Percentiles rank a stretch among this genome's conserved stretches.
Conservation (phyloP, 2,113 vertebrate genomes). For the Macaca mulatta region DNA sequence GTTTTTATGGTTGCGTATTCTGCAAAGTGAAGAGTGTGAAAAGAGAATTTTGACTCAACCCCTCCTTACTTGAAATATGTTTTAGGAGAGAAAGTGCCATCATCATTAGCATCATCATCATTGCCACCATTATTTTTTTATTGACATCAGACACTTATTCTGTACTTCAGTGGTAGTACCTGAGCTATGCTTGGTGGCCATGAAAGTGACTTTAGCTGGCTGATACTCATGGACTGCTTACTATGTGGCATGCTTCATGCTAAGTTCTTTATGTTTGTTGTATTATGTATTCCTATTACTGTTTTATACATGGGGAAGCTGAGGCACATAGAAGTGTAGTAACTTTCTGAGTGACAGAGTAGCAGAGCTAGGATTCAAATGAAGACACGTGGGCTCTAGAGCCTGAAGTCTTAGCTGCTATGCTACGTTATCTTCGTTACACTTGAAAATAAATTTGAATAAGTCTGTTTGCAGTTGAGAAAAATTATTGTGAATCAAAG, state of each 20-base stretch:
- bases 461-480: background rate
- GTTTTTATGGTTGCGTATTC: background rate
- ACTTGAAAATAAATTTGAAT: slow-evolving; percentile 13
- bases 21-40: background rate
- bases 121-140: background rate
- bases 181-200: background rate
- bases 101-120: background rate
- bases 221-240: background rate
- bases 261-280: background rate
- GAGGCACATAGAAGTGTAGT: background rate
- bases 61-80: background rate
- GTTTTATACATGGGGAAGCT: background rate
- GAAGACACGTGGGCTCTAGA: background rate
- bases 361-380: background rate
- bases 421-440: background rate
- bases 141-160: background rate
- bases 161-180: background rate
- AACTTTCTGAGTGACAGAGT: background rate
- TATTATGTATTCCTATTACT: background rate
- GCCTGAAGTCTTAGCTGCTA: background rate
- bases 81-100: background rate
- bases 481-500: background rate
- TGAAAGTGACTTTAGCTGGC: background rate
- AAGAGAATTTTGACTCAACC: background rate
- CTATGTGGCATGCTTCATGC: background rate